Evolutionary conservation across 92 coral and sea anemone species (phyloP), one percentile per base, ranked within the genome.

Genomic region (Heteractis magnifica): DNA sequence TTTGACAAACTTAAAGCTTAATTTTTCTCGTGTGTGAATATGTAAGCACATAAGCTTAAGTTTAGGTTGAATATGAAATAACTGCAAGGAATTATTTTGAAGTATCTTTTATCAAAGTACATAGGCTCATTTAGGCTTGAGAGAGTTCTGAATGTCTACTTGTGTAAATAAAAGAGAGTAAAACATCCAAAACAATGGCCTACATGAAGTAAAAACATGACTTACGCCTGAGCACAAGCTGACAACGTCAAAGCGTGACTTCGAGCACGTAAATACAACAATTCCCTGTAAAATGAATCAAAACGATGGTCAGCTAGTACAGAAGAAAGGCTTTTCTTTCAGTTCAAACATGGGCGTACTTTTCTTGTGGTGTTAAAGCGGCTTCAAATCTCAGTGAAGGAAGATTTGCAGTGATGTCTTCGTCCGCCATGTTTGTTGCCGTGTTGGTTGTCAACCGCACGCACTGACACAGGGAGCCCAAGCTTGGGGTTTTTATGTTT

Each of bases 341-440:
- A 68, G 48, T 68, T 6, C 18, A 10, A 6, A 16, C 44, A 14
- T 8, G 13, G 16, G 21, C 86, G 55, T 84, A 95, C 98, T 91
- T 95, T 88, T 95, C 98, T 50, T 87, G 83, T 21, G 87, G 81
- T 49, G 95, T 83, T 49, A 95, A 82, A 58, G 98, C 98, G 6
- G 98, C 93, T 84, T 95, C 98, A 88, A 95, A 95, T 80, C 93
- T 95, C 65, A 95, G 82, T 11, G 98, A 87, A 11, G 98, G 98
- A 23, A 95, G 89, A 71, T 89, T 89, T 50, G 84, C 86, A 7
- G 95, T 95, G 49, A 95, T 89, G 83, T 95, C 98, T 65, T 93
- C 97, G 76, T 87, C 89, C 89, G 92, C 92, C 98, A 93, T 95
- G 73, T 87, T 90, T 88, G 90, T 88, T 90, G 82, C 51, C 60